Evolutionary conservation across 2,888 invertebrate species (phyloP).

Genomic region (Balanococcus diminutus): DNA sequence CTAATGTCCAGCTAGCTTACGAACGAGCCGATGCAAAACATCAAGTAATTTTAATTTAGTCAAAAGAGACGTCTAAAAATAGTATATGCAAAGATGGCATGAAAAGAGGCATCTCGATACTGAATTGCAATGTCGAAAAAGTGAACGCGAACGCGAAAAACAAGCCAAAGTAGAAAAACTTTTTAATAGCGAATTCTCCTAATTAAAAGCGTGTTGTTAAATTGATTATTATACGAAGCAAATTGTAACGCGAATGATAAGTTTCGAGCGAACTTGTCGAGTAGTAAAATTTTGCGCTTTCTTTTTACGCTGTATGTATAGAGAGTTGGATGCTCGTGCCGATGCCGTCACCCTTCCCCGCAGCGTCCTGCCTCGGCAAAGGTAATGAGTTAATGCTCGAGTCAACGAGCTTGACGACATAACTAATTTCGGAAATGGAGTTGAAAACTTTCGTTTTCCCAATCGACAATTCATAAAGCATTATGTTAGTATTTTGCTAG

Average conservation of each 20-base stretch:
- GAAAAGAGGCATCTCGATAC: background rate
- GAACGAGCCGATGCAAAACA: background rate
- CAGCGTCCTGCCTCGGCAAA: background rate
- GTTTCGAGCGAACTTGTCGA: constrained; percentile 22
- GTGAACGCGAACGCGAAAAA: background rate
- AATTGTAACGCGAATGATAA: constrained; percentile 21
- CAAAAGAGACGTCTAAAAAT: background rate
- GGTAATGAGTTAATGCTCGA: constrained; percentile 35
- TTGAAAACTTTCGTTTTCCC: constrained; percentile 11
- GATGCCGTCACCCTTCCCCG: background rate
- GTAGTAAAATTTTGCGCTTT: constrained; percentile 2
- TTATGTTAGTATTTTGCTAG: too few relatives aligned
- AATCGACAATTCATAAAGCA: too few relatives aligned
- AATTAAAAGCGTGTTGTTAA: constrained; percentile 35
- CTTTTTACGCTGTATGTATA: constrained; percentile 19
- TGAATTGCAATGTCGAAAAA: background rate
- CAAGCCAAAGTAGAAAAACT: constrained; percentile 20
- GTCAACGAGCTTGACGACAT: constrained; percentile 36
- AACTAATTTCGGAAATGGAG: constrained; percentile 42
- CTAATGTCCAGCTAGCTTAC: background rate
- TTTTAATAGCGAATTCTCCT: constrained; percentile 38
- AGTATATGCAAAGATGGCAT: background rate
- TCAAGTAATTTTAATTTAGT: background rate
- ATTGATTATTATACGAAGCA: constrained; percentile 21
- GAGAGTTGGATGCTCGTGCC: background rate